phyloP scores from a whole-genome alignment of 2,888 invertebrate genomes.

The Tipula unca region DNA sequence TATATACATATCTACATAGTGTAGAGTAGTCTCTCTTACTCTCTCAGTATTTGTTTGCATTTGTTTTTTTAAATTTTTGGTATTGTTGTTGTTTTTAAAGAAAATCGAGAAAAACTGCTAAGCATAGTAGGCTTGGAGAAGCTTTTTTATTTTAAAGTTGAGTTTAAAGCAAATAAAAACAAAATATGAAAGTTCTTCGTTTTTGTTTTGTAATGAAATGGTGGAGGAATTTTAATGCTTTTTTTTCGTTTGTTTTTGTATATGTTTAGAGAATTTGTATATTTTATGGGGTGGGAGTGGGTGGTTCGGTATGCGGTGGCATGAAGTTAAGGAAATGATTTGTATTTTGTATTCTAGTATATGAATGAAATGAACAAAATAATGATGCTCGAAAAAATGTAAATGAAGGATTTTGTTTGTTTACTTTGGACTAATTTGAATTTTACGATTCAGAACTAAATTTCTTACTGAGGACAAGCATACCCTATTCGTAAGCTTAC shows the following conservation, averaged over 20 bases:
- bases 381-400: neutral
- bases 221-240: neutral
- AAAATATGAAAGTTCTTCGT: neutral
- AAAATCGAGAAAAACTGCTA: neutral
- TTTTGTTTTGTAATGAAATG: neutral
- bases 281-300: neutral
- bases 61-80: neutral
- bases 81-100: neutral
- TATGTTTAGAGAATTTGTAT: neutral
- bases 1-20: neutral
- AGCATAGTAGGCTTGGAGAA: neutral
- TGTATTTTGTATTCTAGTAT: neutral
- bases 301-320: neutral
- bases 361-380: neutral
- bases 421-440: neutral
- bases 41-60: neutral
- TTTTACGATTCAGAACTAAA: too few species aligned
- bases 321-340: neutral
- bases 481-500: too few species aligned
- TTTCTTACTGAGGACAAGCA: too few species aligned
- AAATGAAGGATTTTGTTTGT: neutral
- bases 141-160: neutral
- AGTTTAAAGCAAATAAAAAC: neutral
- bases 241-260: neutral
- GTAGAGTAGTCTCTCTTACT: neutral